Conservation (phyloP, 2,113 vertebrate species). For the Rhinoptilus africanus region DNA sequence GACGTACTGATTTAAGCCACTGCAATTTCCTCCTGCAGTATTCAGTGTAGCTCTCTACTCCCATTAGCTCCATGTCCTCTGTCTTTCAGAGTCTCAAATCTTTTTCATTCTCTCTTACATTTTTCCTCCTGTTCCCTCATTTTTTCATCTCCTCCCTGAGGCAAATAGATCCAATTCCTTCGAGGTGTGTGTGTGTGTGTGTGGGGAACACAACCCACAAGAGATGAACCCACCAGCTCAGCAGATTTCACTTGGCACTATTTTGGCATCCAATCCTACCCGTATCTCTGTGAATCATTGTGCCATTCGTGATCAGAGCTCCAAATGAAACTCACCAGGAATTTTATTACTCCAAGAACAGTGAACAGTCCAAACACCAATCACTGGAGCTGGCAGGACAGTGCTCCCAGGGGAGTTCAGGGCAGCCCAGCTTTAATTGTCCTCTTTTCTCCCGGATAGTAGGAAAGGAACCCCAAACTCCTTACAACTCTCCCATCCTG, state of each 20-base stretch:
- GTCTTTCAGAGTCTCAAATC: background rate
- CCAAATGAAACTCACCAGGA: conserved; percentile 44
- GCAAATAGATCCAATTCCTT: background rate
- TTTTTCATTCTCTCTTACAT: background rate
- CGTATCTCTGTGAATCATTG: conserved; percentile 43
- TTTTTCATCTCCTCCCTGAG: background rate
- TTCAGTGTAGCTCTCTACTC: background rate
- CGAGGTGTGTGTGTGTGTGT: accelerated
- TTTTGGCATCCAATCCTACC: conserved; percentile 14
- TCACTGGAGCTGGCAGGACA: conserved; percentile 25
- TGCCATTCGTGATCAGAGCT: conserved; percentile 48
- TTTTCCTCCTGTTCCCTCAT: background rate
- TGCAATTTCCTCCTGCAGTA: background rate
- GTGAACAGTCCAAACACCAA: background rate
- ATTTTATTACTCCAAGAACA: conserved; percentile 63
- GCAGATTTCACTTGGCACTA: conserved; percentile 19
- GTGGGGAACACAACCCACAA: background rate
- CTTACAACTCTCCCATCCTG: background rate
- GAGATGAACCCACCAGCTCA: conserved; percentile 26
- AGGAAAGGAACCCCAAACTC: background rate
- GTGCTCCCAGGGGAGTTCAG: conserved; percentile 4
- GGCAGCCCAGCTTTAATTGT: conserved; percentile 22
- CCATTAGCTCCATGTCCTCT: background rate
- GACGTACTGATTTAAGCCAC: background rate
- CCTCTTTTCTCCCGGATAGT: background rate